phyloP scores from a whole-genome alignment of 2,888 invertebrate genomes.

The Temnothorax unifasciatus region DNA sequence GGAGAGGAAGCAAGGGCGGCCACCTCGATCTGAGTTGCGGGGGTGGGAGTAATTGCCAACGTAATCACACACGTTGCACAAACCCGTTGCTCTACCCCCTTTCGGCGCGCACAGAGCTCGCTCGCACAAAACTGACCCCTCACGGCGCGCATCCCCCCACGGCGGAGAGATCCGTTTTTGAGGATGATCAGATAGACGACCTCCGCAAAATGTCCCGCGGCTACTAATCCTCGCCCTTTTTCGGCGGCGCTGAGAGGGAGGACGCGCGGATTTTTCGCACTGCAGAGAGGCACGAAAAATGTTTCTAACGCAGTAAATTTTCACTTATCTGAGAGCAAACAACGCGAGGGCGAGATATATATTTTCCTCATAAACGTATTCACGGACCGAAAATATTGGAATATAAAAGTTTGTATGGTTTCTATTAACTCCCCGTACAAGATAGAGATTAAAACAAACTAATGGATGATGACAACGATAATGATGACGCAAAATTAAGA shows the following conservation, averaged over 20 bases:
- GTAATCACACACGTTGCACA: constrained; percentile 84
- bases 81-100: constrained; percentile 70
- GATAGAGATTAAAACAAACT: constrained; percentile 7
- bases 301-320: constrained; percentile 54
- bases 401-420: constrained; percentile 26
- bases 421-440: neutral
- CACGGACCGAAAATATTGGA: neutral
- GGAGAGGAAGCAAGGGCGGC: constrained; percentile 52
- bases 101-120: constrained; percentile 57
- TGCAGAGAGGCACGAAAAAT: constrained; percentile 23
- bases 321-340: constrained; percentile 46
- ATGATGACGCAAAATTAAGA: constrained; percentile 26
- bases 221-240: constrained; percentile 53
- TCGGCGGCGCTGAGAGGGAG: constrained; percentile 19
- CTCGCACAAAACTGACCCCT: constrained; percentile 64
- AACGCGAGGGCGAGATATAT: constrained; percentile 23
- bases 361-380: constrained; percentile 15
- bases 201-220: constrained; percentile 68
- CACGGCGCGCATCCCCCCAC: constrained; percentile 62
- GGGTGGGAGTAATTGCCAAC: constrained; percentile 84
- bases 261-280: constrained; percentile 34
- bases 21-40: constrained; percentile 63
- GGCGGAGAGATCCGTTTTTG: constrained; percentile 73
- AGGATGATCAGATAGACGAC: constrained; percentile 77
- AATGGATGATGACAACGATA: neutral